These are phyloP conservation scores for Drosophila picticornis DNA, from an alignment of 2,888 invertebrate genomes.

Conservation along the genomic window DNA sequence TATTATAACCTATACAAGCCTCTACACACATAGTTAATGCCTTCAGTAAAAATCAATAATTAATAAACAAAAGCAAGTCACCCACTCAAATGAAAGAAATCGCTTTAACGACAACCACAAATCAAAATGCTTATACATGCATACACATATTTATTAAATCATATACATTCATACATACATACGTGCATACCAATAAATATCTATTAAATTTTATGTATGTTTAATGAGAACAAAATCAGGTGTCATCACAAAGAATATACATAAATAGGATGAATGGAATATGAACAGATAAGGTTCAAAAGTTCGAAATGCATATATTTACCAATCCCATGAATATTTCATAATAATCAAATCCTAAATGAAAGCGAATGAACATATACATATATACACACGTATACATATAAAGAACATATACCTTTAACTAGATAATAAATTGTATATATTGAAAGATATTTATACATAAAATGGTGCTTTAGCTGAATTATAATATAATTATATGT, in stretches of 20 bases:
- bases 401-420: slow-evolving; percentile 60
- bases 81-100: slow-evolving; percentile 61
- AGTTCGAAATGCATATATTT: slow-evolving; percentile 40
- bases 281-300: slow-evolving; percentile 12
- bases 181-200: slow-evolving; percentile 23
- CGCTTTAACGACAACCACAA: slow-evolving; percentile 75
- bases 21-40: slow-evolving; percentile 64
- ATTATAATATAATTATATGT: slow-evolving; percentile 75
- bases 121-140: slow-evolving; percentile 71
- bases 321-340: slow-evolving; percentile 43
- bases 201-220: slow-evolving; percentile 23
- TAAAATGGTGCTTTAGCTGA: slow-evolving; percentile 84
- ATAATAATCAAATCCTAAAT: slow-evolving; percentile 38
- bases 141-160: slow-evolving; percentile 30
- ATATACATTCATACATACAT: slow-evolving; percentile 26
- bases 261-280: slow-evolving; percentile 12
- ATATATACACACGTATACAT: slow-evolving; percentile 61
- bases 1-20: slow-evolving; percentile 40
- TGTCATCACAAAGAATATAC: slow-evolving; percentile 22
- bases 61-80: slow-evolving; percentile 47
- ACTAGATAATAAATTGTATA: slow-evolving; percentile 65
- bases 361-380: slow-evolving; percentile 51
- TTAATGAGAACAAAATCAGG: slow-evolving; percentile 38
- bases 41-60: slow-evolving; percentile 54
- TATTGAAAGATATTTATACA: slow-evolving; percentile 54